These are phyloP conservation scores for Pomatostomus ruficeps DNA, from an alignment of 2,113 vertebrate genomes.

Conservation along the genomic window DNA sequence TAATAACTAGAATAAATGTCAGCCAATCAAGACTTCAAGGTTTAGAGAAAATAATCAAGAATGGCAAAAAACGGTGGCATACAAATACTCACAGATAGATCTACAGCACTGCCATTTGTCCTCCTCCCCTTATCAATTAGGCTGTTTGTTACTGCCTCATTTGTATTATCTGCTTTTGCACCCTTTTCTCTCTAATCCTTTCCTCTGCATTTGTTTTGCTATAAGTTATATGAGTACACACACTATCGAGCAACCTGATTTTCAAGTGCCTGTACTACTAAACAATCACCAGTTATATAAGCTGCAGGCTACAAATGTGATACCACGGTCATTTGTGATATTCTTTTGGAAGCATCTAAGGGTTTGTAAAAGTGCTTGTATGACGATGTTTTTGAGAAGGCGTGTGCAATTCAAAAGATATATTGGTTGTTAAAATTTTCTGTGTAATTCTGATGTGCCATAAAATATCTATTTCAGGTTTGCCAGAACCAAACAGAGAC, in stretches of 20 bases:
- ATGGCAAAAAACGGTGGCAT: neutral
- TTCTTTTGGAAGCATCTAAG: neutral
- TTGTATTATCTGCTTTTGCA: neutral
- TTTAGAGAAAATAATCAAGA: neutral
- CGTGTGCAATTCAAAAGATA: neutral
- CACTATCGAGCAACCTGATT: neutral
- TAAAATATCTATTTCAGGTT: conserved; percentile 71
- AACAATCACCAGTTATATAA: neutral
- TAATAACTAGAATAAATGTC: neutral
- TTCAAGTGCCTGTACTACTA: neutral
- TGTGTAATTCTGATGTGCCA: neutral
- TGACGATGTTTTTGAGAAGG: neutral
- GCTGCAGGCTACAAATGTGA: neutral
- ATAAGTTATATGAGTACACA: neutral
- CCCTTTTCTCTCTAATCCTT: neutral
- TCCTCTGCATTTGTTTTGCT: neutral
- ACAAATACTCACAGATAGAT: neutral
- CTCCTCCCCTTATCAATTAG: neutral
- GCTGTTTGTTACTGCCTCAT: neutral
- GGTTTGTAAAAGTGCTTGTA: neutral
- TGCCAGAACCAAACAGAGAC: conserved; percentile 87
- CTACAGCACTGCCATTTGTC: neutral
- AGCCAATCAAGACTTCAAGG: neutral
- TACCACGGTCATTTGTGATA: neutral
- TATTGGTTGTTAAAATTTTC: neutral